A percentile compares a stretch with the other conserved stretches of the same genome.
phyloP scores from a whole-genome alignment of 2,888 invertebrate species.

The Blomia tropicalis region DNA sequence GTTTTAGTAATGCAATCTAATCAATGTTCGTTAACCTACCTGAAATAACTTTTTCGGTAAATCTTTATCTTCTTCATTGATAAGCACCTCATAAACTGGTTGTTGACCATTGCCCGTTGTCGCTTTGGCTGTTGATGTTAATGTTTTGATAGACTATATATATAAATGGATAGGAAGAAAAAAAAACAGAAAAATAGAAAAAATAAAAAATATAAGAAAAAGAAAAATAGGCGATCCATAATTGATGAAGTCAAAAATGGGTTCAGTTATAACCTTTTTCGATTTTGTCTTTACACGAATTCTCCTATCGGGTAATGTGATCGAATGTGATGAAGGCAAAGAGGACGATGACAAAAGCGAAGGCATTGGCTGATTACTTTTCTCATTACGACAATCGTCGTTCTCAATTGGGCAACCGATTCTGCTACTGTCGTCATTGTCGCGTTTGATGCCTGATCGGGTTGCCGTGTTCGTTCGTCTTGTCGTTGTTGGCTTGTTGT shows the following conservation, averaged over 20 bases:
- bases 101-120: background rate
- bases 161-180: background rate
- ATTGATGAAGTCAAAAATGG: background rate
- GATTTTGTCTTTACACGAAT: background rate
- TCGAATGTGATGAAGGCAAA: too few species aligned
- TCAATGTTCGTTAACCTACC: background rate
- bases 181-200: background rate
- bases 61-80: constrained; percentile 16
- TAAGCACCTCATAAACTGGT: constrained; percentile 2
- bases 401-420: too few species aligned
- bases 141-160: background rate
- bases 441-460: too few species aligned
- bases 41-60: constrained; percentile 13
- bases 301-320: background rate
- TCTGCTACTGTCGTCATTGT: background rate
- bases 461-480: too few species aligned
- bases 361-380: constrained; percentile 6
- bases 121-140: background rate
- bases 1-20: too few species aligned
- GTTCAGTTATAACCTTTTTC: background rate
- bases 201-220: background rate
- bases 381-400: constrained; percentile 11
- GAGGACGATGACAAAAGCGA: too few species aligned
- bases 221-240: too few species aligned
- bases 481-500: too few species aligned